phyloP scores from a whole-genome alignment of 2,113 vertebrate species.

The Zosterops pallidus region DNA sequence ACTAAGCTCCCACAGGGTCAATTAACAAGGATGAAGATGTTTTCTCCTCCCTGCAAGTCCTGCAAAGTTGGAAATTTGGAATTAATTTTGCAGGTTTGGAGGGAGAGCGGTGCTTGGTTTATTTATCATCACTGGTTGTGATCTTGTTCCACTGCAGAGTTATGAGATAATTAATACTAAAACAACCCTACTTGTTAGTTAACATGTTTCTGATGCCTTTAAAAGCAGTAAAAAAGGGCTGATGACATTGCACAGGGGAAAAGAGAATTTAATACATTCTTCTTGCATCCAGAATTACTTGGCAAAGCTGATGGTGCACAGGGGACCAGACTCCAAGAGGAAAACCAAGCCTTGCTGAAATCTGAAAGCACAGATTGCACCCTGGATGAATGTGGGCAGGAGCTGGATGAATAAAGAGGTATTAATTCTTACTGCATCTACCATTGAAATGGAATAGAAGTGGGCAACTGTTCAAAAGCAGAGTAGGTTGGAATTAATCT shows the following conservation, averaged over 20 bases:
- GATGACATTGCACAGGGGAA: background rate
- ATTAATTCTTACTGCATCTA: background rate
- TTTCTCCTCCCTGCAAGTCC: background rate
- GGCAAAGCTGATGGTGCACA: background rate
- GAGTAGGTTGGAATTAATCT: background rate
- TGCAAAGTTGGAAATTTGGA: background rate
- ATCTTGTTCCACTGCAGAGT: background rate
- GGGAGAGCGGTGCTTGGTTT: background rate
- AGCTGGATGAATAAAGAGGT: slow-evolving; percentile 36
- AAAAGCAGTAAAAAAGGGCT: background rate
- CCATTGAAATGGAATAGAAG: background rate
- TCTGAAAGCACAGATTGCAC: background rate
- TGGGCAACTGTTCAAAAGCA: background rate
- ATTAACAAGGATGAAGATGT: background rate
- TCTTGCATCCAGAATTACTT: background rate
- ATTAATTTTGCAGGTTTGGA: background rate
- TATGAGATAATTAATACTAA: background rate
- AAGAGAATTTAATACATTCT: background rate
- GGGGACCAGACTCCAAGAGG: background rate
- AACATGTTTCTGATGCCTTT: background rate
- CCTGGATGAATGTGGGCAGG: slow-evolving; percentile 10
- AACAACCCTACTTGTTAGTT: background rate
- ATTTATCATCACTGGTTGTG: background rate
- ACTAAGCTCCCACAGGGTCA: background rate
- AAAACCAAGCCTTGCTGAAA: background rate